Percentiles rank a stretch among this genome's conserved stretches.
phyloP scores from a whole-genome alignment of 2,113 vertebrate genomes.

The Progne subis region DNA sequence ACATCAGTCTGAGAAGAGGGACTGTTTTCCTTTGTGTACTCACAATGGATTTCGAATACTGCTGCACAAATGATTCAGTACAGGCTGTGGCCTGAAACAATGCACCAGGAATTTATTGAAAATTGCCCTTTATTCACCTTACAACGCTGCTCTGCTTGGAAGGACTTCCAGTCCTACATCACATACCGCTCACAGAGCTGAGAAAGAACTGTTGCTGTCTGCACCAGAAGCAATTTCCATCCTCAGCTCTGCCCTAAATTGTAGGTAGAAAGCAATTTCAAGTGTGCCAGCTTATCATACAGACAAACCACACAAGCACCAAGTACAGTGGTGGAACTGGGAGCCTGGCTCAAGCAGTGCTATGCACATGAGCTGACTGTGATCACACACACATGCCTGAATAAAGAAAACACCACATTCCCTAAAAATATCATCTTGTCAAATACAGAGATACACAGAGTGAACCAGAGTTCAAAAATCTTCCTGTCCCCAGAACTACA shows the following conservation, averaged over 20 bases:
- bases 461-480: neutral
- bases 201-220: neutral
- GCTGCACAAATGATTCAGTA: neutral
- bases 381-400: neutral
- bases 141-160: neutral
- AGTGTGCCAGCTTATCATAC: neutral
- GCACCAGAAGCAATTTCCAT: neutral
- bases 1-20: neutral
- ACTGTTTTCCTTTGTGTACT: neutral
- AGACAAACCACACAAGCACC: neutral
- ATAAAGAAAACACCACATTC: neutral
- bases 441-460: neutral
- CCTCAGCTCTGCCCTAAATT: neutral
- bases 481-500: neutral
- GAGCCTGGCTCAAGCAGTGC: neutral
- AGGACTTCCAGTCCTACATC: neutral
- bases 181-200: neutral
- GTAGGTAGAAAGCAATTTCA: neutral
- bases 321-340: rapidly evolving
- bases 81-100: neutral
- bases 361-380: rapidly evolving
- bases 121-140: neutral
- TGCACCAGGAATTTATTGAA: neutral
- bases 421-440: neutral
- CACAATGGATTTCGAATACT: neutral